Percentiles rank a stretch among this genome's conserved stretches.
These are phyloP conservation scores for Pteria penguin DNA, from an alignment of 2,888 invertebrate genomes.

Conservation along the genomic window DNA sequence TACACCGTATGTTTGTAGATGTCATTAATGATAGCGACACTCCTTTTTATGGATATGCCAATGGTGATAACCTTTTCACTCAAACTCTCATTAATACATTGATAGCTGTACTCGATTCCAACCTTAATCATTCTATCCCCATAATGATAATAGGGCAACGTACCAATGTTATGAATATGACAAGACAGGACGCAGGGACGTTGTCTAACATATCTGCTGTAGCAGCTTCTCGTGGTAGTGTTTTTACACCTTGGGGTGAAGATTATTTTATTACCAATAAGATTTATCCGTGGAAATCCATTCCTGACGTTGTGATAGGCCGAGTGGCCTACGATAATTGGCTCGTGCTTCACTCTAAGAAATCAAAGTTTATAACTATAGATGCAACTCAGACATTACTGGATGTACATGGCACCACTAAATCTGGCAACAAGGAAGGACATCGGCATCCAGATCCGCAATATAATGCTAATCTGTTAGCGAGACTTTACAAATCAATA, in stretches of 20 bases:
- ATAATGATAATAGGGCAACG: constrained; percentile 34
- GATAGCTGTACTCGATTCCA: constrained; percentile 15
- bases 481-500: constrained; percentile 20
- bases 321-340: constrained; percentile 55
- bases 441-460: constrained; percentile 6
- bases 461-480: constrained; percentile 34
- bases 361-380: constrained; percentile 35
- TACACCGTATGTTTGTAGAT: constrained; percentile 70
- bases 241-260: constrained; percentile 40
- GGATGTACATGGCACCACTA: constrained; percentile 53
- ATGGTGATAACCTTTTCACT: constrained; percentile 71
- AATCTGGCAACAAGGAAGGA: constrained; percentile 41
- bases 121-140: neutral
- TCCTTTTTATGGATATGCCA: constrained; percentile 67
- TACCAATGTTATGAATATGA: constrained; percentile 38
- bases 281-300: constrained; percentile 50
- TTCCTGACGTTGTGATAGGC: constrained; percentile 55
- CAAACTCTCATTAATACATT: constrained; percentile 57
- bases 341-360: constrained; percentile 43
- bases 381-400: constrained; percentile 50
- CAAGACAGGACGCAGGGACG: constrained; percentile 5
- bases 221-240: constrained; percentile 27
- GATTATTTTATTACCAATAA: constrained; percentile 53
- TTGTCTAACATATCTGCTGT: constrained; percentile 6
- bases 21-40: constrained; percentile 59